A percentile compares a stretch with the other conserved stretches of the same genome.
Evolutionary conservation across 2,888 invertebrate genomes (phyloP).

Genomic region (Homarus gammarus): DNA sequence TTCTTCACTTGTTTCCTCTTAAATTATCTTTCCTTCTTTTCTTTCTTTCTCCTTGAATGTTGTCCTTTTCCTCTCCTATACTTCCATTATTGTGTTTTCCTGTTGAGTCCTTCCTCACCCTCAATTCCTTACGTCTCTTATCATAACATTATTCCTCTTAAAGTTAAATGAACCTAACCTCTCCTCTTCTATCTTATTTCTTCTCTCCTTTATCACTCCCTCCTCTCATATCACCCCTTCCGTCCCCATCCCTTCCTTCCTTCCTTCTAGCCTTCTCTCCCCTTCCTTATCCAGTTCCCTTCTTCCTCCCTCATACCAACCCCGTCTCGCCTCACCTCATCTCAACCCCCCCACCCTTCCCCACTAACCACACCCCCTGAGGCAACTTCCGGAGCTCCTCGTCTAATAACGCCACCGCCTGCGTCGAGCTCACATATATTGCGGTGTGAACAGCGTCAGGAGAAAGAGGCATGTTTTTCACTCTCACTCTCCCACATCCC

Average conservation of each 20-base stretch:
- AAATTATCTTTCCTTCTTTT: background rate
- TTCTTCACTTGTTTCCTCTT: background rate
- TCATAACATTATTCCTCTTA: background rate
- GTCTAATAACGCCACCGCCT: constrained; percentile 25
- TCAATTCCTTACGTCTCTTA: background rate
- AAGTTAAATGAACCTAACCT: background rate
- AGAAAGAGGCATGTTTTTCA: constrained; percentile 2
- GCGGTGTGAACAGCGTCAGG: constrained; percentile 1
- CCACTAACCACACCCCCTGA: too few relatives aligned
- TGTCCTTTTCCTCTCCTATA: background rate
- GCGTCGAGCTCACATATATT: constrained; percentile 27
- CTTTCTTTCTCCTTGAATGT: background rate
- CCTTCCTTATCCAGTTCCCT: background rate
- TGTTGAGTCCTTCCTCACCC: background rate
- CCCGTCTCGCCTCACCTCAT: too few relatives aligned
- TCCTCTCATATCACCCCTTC: background rate
- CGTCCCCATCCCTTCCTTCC: background rate
- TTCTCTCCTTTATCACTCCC: constrained; percentile 3
- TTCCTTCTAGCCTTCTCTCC: constrained; percentile 16
- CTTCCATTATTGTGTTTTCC: too few relatives aligned
- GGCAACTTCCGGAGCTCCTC: background rate
- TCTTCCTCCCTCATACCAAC: background rate
- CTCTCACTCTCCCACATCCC: constrained; percentile 5
- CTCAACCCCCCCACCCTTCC: background rate
- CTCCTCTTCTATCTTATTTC: background rate